phyloP scores from a whole-genome alignment of 2,888 invertebrate species.

The Hypselothyrea guttata region DNA sequence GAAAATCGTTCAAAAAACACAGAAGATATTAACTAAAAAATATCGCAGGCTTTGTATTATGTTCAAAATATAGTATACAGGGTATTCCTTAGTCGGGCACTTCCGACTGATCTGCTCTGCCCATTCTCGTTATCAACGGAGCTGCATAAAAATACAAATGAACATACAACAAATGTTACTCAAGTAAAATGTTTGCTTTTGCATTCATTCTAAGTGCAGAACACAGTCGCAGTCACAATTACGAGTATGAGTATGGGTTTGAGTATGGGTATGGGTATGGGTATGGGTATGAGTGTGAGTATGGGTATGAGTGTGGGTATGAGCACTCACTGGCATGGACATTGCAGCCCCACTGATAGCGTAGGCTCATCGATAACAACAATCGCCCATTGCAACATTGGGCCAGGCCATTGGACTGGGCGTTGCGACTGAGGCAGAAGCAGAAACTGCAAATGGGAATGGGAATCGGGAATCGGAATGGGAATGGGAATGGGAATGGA shows the following conservation, averaged over 20 bases:
- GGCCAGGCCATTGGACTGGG: slow-evolving; percentile 43
- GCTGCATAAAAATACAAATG: slow-evolving; percentile 31
- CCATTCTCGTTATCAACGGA: slow-evolving; percentile 49
- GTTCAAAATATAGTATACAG: too few relatives aligned
- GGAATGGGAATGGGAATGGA: slow-evolving; percentile 11
- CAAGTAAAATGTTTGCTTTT: slow-evolving; percentile 78
- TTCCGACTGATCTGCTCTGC: too few relatives aligned
- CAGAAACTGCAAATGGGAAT: background rate
- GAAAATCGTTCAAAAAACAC: too few relatives aligned
- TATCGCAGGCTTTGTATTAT: too few relatives aligned
- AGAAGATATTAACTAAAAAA: too few relatives aligned
- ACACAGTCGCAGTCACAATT: slow-evolving; percentile 20
- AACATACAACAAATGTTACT: slow-evolving; percentile 59
- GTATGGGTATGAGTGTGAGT: too few relatives aligned
- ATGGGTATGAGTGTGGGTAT: slow-evolving; percentile 11
- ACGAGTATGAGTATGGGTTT: slow-evolving; percentile 8
- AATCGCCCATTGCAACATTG: slow-evolving; percentile 49
- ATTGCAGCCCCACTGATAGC: slow-evolving; percentile 66
- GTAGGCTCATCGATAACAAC: slow-evolving; percentile 72
- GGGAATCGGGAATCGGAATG: background rate
- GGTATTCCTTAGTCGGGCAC: too few relatives aligned
- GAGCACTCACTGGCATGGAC: slow-evolving; percentile 34
- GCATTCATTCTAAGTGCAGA: slow-evolving; percentile 68
- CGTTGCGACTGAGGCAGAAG: background rate
- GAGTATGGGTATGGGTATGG: slow-evolving; percentile 9